Evolutionary conservation across 2,797 vertebrate species (phyloP).

Genomic region (Syncerus caffer): DNA sequence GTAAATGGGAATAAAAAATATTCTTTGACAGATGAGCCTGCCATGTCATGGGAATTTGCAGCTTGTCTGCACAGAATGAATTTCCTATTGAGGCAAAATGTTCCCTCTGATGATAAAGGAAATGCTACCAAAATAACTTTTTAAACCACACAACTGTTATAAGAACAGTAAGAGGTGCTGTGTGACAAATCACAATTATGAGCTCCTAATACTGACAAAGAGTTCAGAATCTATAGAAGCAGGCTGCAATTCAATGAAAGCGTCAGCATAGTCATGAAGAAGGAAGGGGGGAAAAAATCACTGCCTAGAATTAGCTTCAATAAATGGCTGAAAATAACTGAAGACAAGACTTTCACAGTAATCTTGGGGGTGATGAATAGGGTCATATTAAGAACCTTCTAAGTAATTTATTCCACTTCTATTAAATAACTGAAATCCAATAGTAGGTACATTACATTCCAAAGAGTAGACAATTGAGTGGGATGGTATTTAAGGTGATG

Average conservation of each 20-base stretch:
- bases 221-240: not conserved
- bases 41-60: conserved; percentile 56
- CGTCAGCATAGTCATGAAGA: not conserved
- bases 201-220: conserved; percentile 39
- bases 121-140: conserved; percentile 28
- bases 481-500: not conserved
- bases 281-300: not conserved
- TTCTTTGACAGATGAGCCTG: conserved; percentile 63
- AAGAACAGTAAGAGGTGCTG: conserved; percentile 15
- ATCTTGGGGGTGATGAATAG: not conserved
- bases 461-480: not conserved
- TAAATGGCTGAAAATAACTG: not conserved
- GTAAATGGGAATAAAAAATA: conserved; percentile 48
- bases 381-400: not conserved
- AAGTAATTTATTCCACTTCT: conserved; percentile 19
- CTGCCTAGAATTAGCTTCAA: not conserved
- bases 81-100: conserved; percentile 58
- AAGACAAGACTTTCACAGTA: not conserved
- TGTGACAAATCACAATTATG: not conserved
- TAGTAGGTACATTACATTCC: not conserved
- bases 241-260: not conserved
- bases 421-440: conserved; percentile 19
- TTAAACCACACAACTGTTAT: not conserved
- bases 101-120: conserved; percentile 57
- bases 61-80: conserved; percentile 50